Percentiles rank a stretch among this genome's conserved stretches.
phyloP scores from a whole-genome alignment of 1,140 invertebrate species.

The Lepidurus apus region DNA sequence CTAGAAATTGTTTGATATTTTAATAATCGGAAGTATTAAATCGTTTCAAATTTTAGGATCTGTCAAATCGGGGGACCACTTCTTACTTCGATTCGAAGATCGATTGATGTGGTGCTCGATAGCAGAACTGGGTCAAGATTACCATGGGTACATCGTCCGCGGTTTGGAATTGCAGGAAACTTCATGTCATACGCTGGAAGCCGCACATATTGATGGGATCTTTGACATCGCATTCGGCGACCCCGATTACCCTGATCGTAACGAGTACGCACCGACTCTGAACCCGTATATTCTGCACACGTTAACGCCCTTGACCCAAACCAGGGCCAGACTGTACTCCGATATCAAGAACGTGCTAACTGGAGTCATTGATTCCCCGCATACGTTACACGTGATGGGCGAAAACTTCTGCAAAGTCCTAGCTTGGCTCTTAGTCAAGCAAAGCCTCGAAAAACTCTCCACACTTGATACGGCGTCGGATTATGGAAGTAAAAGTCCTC shows the following conservation, averaged over 20 bases:
- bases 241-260: slow-evolving; percentile 32
- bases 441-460: background rate
- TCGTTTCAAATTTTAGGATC: slow-evolving; percentile 42
- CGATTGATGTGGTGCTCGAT: slow-evolving; percentile 47
- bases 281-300: slow-evolving; percentile 38
- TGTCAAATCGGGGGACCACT: slow-evolving; percentile 46
- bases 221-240: slow-evolving; percentile 45
- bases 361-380: slow-evolving; percentile 25
- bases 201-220: slow-evolving; percentile 49
- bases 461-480: background rate
- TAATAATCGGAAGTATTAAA: too few relatives aligned
- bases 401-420: background rate
- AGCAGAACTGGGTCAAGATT: slow-evolving; percentile 46
- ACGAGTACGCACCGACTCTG: slow-evolving; percentile 23
- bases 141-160: slow-evolving; percentile 46
- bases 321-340: slow-evolving; percentile 29
- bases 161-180: slow-evolving; percentile 53
- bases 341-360: slow-evolving; percentile 23
- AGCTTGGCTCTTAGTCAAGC: background rate
- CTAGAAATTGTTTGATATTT: too few relatives aligned
- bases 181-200: slow-evolving; percentile 49
- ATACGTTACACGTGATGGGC: background rate
- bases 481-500: background rate
- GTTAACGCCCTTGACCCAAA: slow-evolving; percentile 38
- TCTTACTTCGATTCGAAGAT: slow-evolving; percentile 49